Evolutionary conservation across 2,797 vertebrate species (phyloP), one percentile per base, ranked within the genome.

Genomic region (Argya squamiceps): DNA sequence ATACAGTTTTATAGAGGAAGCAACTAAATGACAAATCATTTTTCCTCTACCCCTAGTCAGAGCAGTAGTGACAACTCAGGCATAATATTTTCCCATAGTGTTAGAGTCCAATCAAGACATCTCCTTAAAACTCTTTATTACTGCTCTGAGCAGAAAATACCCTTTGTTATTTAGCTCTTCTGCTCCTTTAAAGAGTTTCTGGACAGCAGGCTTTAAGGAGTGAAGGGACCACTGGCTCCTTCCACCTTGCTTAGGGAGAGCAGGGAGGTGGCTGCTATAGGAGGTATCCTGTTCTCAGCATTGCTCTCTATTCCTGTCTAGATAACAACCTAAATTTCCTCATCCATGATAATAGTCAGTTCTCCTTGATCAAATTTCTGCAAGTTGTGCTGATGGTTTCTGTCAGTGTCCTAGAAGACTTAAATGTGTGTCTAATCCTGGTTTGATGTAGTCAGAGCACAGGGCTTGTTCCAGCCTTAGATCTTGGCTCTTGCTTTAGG

Each of bases 1-100:
- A 68, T 47, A 30, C 30, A 34, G 16, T 65, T 88, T 84, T 60
- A 43, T 22, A 79, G 59, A 58, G 29, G 69, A 78, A 84, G 62
- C 70, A 86, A 86, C n/a, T 49, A 70, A 93, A 76, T 34, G 44
- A 69, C 44, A 65, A 58, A 63, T 59, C 16, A 41, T 53, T 84
- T 93, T 89, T 69, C 26, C 43, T 29, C 24, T 60, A 41, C 22
- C 20, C 7, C 7, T 88, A 20, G 32, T 63, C 47, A 79, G 47
- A 88, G 43, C 67, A 65, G 12, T 50, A 68, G 60, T 77, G 79
- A 60, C 29, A 67, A 41, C n/a, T 87, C 32, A 21, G 32, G 29
- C 24, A 29, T 47, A 80, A 6, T 88, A 17, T 73, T 93, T 84
- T 96, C 71, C 36, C 29, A 41, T 29, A 56, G 46, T 20, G 6